Evolutionary conservation across 2,797 vertebrate species (phyloP), one percentile per base, ranked within the genome.

Genomic region (Esox masquinongy): DNA sequence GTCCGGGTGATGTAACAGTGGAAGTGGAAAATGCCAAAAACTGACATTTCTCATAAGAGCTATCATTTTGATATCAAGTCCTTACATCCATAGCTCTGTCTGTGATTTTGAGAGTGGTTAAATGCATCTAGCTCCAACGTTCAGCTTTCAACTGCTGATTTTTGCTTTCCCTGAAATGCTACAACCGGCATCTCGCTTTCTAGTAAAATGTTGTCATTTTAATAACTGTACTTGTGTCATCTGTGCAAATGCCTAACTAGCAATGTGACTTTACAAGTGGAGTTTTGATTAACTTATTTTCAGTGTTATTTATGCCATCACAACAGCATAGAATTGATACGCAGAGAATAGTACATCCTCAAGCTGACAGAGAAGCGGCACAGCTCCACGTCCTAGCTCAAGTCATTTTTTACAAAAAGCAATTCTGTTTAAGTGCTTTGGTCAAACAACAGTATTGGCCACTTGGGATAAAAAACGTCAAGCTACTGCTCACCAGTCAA

Each of bases 351-450:
- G 39, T 43, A 72, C 29, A 72, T 77, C 50, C 78, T 83, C 76
- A 69, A 80, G 86, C 89, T 90, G 88, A 89, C 86, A 82, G 73
- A 85, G 74, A 59, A 59, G 53, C 82, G 64, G 39, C 77, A 79
- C 68, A 70, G 78, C 78, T 73, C 77, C 71, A 77, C 85, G 80
- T 78, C 79, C 36, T 31, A 83, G 64, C 82, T 81, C 56, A 31
- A 72, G 77, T 84, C 72, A 67, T 84, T 79, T 85, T 84, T 86
- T 77, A 85, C 81, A 73, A 70, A 43, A 88, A 84, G 88, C 88
- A 86, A 88, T 92, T 86, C 82, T 75, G 67, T 88, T 87, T 82
- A 89, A 90, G 90, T 87, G 89, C 84, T 89, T 79, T 71, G 82
- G 81, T 87, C 79, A 87, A 87, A 89, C 81, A 78, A 73, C 47